Conservation (phyloP, 2,797 vertebrate genomes). For the Echeneis naucrates region DNA sequence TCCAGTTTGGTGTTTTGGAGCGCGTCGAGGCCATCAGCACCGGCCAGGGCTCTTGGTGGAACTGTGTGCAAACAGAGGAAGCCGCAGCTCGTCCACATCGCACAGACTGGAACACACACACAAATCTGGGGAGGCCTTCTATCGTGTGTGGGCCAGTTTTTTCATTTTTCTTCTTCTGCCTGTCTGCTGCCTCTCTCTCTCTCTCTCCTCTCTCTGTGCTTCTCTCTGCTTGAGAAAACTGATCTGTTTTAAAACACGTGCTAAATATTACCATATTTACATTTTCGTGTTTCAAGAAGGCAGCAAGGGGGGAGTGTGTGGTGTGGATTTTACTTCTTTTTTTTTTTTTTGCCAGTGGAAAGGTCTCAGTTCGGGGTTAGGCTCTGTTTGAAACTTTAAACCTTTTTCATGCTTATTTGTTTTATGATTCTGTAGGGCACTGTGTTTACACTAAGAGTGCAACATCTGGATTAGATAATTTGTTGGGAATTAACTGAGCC, state of each 20-base stretch:
- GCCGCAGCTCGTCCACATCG: slow-evolving; percentile 77
- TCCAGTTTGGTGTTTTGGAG: slow-evolving; percentile 76
- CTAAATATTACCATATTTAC: slow-evolving; percentile 89
- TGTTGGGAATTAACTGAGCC: slow-evolving; percentile 93
- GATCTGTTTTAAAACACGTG: slow-evolving; percentile 89
- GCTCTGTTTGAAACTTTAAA: slow-evolving; percentile 93
- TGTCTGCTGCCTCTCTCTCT: slow-evolving; percentile 61
- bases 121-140: slow-evolving; percentile 80
- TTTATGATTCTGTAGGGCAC: slow-evolving; percentile 95
- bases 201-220: slow-evolving; percentile 63
- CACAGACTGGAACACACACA: slow-evolving; percentile 80
- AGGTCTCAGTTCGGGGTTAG: slow-evolving; percentile 85
- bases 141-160: slow-evolving; percentile 85
- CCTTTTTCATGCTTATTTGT: slow-evolving; percentile 95
- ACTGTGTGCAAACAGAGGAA: slow-evolving; percentile 83
- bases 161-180: slow-evolving; percentile 71
- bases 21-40: slow-evolving; percentile 68
- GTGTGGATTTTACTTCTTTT: slow-evolving; percentile 73
- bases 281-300: slow-evolving; percentile 89
- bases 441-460: slow-evolving; percentile 93
- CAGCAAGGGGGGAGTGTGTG: slow-evolving; percentile 75
- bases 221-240: slow-evolving; percentile 84
- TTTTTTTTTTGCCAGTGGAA: slow-evolving; percentile 73
- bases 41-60: slow-evolving; percentile 71
- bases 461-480: slow-evolving; percentile 99